Base-by-base conservation (phyloP, 2,113 vertebrate species). In the Calonectris borealis region DNA sequence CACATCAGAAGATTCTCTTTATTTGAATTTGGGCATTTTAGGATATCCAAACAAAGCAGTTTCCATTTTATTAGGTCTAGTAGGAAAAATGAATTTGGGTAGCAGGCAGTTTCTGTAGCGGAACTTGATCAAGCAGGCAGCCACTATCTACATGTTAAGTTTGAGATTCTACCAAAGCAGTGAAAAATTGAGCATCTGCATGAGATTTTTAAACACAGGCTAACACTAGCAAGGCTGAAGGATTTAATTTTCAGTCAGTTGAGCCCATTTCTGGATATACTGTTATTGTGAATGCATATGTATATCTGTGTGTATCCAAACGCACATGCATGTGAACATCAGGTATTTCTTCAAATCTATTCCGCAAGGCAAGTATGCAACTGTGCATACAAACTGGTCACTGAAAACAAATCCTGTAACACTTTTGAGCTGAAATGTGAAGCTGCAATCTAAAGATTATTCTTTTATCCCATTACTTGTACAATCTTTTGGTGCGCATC, bases 161-260 rank as follows among this genome's bases (percentile, higher is more conserved):
- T 70, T 65, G 48, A 85, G 64, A 93, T 76, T 91, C 95, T 83
- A 83, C 25, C 86, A 72, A 79, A 96, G 96, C 91, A 96, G 81
- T 48, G 94, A 80, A 24, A 96, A 95, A 97, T 6, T 27, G 96
- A 98, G 95, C 97, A 97, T 84, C 97, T 97, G 97, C 97, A 96
- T 25, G 95, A 97, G 95, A 55, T 22, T 46, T 96, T 96, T 48
- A 14, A 93, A 93, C 68, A 76, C 62, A 88, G 58, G 77, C 83
- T 97, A 94, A 72, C 86, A 44, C 14, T 21, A 84, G 31, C 7
- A 61, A 44, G 26, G 38, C 75, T 76, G 18, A 44, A 65, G 21
- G 62, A 60, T 7, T 70, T 90, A 8, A 15, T 75, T 69, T 38
- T 10, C 69, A 29, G 49, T 6, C 52, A 44, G n/a, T 32, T 34